A percentile compares a stretch with the other conserved stretches of the same genome.
Evolutionary conservation across 2,888 invertebrate genomes (phyloP).

Genomic region (Plebejus argus): DNA sequence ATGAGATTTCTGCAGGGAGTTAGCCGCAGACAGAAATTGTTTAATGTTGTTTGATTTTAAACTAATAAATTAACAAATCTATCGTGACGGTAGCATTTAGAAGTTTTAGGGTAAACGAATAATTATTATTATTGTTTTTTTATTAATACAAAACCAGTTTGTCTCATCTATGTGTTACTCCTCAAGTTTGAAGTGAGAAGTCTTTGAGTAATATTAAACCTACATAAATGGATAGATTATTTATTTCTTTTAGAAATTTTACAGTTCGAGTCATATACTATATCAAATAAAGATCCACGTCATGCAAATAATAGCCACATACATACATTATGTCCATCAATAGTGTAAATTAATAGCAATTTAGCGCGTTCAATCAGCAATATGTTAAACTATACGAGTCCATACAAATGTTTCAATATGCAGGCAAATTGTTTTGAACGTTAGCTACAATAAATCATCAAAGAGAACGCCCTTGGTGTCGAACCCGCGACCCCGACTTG

Average conservation of each 20-base stretch:
- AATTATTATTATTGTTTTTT: neutral
- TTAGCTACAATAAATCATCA: neutral
- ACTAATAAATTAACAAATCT: neutral
- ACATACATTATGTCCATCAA: no score
- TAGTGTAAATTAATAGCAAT: no score
- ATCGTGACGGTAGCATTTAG: no score
- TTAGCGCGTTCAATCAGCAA: neutral
- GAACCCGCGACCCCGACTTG: neutral
- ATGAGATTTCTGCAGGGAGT: slow-evolving; percentile 6
- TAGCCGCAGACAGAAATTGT: slow-evolving; percentile 5
- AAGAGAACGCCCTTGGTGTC: neutral
- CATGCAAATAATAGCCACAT: no score
- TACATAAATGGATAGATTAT: no score
- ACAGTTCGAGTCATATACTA: no score
- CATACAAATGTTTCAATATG: neutral
- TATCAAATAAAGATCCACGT: no score
- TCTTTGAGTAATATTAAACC: no score
- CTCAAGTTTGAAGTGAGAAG: no score
- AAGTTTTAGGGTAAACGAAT: no score
- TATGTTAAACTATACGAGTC: neutral
- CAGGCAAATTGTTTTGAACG: neutral
- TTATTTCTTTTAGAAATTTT: no score
- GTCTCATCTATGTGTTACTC: no score
- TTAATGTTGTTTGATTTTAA: neutral
- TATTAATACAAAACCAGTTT: neutral